Conservation (phyloP, 2,888 invertebrate genomes). For the Doris montereyensis region DNA sequence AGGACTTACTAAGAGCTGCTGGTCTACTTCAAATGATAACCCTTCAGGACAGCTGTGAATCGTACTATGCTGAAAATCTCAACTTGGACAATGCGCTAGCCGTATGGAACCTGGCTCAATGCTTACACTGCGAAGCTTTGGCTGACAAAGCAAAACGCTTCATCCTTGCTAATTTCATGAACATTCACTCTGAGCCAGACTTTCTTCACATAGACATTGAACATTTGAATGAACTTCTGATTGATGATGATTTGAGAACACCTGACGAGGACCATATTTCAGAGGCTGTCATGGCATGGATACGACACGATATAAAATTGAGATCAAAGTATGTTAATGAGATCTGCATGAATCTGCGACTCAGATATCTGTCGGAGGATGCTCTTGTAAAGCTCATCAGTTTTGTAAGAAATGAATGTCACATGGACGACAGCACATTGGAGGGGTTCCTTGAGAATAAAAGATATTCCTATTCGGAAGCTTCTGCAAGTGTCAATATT, state of each 20-base stretch:
- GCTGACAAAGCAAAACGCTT: constrained; percentile 80
- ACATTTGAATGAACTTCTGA: constrained; percentile 83
- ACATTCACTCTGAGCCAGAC: constrained; percentile 50
- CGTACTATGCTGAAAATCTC: constrained; percentile 81
- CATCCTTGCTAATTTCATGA: constrained; percentile 75
- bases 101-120: constrained; percentile 86
- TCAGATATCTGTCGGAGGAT: constrained; percentile 42
- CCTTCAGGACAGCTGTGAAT: constrained; percentile 84
- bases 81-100: constrained; percentile 86
- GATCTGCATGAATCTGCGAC: constrained; percentile 40
- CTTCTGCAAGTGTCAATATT: constrained; percentile 30
- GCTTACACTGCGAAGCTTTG: constrained; percentile 81
- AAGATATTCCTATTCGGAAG: constrained; percentile 39
- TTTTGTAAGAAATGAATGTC: constrained; percentile 40
- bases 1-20: constrained; percentile 80
- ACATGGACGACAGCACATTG: constrained; percentile 35
- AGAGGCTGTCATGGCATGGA: constrained; percentile 82
- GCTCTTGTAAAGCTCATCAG: constrained; percentile 38
- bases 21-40: constrained; percentile 89
- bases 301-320: constrained; percentile 74
- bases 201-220: constrained; percentile 78
- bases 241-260: constrained; percentile 86
- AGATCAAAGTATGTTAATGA: constrained; percentile 41
- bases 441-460: constrained; percentile 32
- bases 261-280: constrained; percentile 87